Percentiles rank a stretch among this genome's conserved stretches.
phyloP scores from a whole-genome alignment of 1,140 invertebrate species.

The Drosophila repletoides region DNA sequence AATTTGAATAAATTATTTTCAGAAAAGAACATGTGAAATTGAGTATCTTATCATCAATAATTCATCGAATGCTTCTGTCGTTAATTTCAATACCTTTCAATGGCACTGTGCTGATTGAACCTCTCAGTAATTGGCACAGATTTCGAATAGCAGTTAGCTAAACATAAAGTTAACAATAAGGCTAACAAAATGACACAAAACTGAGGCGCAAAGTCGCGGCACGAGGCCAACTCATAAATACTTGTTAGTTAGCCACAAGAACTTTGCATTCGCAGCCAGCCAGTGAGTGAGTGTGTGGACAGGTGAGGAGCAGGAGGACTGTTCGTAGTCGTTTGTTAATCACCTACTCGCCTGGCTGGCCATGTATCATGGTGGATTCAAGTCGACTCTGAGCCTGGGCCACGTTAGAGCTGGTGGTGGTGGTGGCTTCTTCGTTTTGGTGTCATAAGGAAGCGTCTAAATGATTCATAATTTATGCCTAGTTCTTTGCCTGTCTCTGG shows the following conservation, averaged over 20 bases:
- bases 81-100: not conserved
- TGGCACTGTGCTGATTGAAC: not conserved
- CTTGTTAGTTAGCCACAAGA: conserved; percentile 58
- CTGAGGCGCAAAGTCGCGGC: conserved; percentile 3
- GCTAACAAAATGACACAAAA: conserved; percentile 47
- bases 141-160: conserved; percentile 46
- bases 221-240: conserved; percentile 62
- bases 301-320: not conserved
- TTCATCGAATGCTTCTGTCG: too few species aligned
- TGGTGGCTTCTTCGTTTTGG: conserved; percentile 54
- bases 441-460: conserved; percentile 82
- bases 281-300: too few species aligned
- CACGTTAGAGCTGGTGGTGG: conserved; percentile 10
- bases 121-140: conserved; percentile 20
- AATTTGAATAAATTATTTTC: too few species aligned
- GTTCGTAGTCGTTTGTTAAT: conserved; percentile 30
- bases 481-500: conserved; percentile 38
- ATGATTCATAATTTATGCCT: conserved; percentile 82
- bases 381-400: conserved; percentile 14
- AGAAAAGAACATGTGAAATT: too few species aligned
- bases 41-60: too few species aligned
- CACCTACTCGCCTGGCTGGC: conserved; percentile 14
- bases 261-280: conserved; percentile 18
- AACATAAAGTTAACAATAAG: conserved; percentile 51
- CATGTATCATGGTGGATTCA: conserved; percentile 30